phyloP scores from a whole-genome alignment of 2,113 vertebrate genomes.

The Cynocephalus volans region DNA sequence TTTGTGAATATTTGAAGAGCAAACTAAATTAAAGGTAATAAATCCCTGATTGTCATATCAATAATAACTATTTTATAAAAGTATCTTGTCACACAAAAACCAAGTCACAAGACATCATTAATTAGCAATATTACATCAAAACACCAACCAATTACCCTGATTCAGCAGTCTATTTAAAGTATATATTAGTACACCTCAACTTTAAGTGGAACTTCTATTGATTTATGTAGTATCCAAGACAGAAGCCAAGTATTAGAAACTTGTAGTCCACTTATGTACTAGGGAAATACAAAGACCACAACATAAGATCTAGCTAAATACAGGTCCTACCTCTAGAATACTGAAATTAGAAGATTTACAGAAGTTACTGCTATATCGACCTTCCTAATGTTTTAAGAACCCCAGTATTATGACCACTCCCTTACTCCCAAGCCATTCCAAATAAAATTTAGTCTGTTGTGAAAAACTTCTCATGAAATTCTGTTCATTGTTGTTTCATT shows the following conservation, averaged over 20 bases:
- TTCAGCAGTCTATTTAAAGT: neutral
- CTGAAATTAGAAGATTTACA: neutral
- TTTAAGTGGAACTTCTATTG: neutral
- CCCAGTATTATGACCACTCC: neutral
- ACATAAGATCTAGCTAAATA: neutral
- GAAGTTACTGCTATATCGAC: neutral
- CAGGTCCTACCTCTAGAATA: neutral
- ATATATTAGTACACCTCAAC: neutral
- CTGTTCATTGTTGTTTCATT: neutral
- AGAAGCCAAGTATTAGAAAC: slow-evolving; percentile 1
- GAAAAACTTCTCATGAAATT: neutral
- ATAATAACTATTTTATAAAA: neutral
- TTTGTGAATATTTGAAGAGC: neutral
- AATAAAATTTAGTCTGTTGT: neutral
- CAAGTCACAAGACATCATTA: slow-evolving; percentile 19
- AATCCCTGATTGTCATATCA: neutral
- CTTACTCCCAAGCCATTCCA: neutral
- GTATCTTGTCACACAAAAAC: slow-evolving; percentile 34
- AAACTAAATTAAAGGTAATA: slow-evolving; percentile 30
- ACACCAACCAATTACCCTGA: neutral
- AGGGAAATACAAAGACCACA: neutral
- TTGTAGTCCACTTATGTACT: neutral
- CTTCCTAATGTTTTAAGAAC: neutral
- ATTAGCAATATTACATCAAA: neutral
- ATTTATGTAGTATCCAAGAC: neutral